These are phyloP conservation scores for Hemitrygon akajei DNA, from an alignment of 2,797 vertebrate genomes.

Conservation along the genomic window DNA sequence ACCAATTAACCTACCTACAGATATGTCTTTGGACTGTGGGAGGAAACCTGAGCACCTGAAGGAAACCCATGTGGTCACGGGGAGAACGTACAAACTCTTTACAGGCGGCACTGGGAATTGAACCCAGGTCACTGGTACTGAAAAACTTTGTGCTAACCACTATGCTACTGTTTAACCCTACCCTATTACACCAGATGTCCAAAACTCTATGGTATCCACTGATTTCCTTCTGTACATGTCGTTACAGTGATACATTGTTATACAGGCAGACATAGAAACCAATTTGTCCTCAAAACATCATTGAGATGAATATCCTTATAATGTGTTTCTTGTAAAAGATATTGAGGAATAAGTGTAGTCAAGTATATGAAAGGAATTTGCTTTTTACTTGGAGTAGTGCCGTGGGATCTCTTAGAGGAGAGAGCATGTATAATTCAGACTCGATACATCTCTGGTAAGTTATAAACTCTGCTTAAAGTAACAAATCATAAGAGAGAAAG, in stretches of 20 bases:
- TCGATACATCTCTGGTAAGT: background rate
- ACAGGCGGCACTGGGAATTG: too few species aligned
- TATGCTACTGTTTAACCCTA: background rate
- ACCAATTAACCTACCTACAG: too few species aligned
- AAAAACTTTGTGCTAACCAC: too few species aligned
- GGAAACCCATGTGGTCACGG: too few species aligned
- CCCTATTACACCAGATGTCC: background rate
- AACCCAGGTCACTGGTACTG: too few species aligned
- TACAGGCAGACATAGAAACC: background rate
- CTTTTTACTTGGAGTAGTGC: background rate
- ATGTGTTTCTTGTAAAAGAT: background rate
- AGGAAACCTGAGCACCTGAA: too few species aligned
- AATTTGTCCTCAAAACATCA: background rate
- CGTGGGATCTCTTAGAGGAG: background rate
- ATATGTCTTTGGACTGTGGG: too few species aligned
- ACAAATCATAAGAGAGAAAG: background rate
- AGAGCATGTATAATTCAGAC: constrained; percentile 7
- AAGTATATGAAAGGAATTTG: background rate
- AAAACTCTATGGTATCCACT: background rate
- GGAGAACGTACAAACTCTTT: too few species aligned
- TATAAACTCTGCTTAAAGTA: background rate
- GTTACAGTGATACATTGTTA: background rate
- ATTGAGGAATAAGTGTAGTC: background rate
- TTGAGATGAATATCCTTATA: background rate
- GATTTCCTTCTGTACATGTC: background rate